phyloP scores from a whole-genome alignment of 2,797 vertebrate genomes.

The Sebastes paucispinis region DNA sequence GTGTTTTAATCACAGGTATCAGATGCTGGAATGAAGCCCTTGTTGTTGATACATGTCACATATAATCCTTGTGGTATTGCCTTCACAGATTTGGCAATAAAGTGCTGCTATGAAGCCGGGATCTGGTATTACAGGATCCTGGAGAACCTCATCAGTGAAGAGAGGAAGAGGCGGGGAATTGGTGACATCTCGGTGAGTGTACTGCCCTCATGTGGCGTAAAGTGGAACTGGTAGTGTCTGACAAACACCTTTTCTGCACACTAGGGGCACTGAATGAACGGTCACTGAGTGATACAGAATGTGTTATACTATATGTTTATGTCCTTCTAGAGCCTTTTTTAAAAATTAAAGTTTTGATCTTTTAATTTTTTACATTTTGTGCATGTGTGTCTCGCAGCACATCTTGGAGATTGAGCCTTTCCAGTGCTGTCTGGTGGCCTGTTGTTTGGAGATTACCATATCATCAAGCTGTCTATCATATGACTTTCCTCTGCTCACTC shows the following conservation, averaged over 20 bases:
- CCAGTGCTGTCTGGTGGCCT: slow-evolving; percentile 87
- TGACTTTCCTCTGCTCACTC: slow-evolving; percentile 83
- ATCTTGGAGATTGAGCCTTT: slow-evolving; percentile 86
- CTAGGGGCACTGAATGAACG: neutral
- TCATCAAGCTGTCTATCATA: slow-evolving; percentile 85
- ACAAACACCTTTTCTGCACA: neutral
- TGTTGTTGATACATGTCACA: neutral
- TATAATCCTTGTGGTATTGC: neutral
- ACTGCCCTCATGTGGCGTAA: slow-evolving; percentile 46
- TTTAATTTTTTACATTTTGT: neutral
- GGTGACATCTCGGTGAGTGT: slow-evolving; percentile 86
- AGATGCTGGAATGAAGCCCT: neutral
- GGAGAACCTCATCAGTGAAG: slow-evolving; percentile 83
- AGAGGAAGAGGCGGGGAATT: slow-evolving; percentile 81
- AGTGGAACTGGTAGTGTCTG: neutral
- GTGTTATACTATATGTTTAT: neutral
- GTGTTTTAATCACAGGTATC: slow-evolving; percentile 1
- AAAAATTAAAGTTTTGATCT: neutral
- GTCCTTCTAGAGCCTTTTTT: neutral
- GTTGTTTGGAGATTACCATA: slow-evolving; percentile 88
- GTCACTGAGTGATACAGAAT: neutral
- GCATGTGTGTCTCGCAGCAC: slow-evolving; percentile 66
- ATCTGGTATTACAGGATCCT: slow-evolving; percentile 89
- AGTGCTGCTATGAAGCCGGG: slow-evolving; percentile 83
- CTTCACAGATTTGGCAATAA: slow-evolving; percentile 82